These are phyloP conservation scores for Melanitta fusca DNA, from an alignment of 2,797 vertebrate species.

Conservation along the genomic window DNA sequence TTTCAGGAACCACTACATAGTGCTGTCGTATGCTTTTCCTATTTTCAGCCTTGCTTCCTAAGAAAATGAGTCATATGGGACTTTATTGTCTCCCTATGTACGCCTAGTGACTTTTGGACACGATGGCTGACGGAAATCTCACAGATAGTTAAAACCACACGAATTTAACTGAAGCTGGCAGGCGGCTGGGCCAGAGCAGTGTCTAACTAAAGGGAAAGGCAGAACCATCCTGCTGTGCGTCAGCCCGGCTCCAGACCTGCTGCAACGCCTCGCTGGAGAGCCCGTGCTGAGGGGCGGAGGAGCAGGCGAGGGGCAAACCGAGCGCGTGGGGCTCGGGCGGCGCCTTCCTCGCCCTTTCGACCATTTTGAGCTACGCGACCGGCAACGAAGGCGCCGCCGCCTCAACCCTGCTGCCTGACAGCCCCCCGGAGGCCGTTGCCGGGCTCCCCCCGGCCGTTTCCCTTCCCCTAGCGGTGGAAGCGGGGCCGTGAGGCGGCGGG, in stretches of 20 bases:
- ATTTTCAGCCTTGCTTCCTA: background rate
- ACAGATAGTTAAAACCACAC: rapidly evolving
- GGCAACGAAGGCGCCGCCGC: background rate
- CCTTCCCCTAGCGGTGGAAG: too few relatives aligned
- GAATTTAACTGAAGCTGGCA: rapidly evolving
- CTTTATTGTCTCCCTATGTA: background rate
- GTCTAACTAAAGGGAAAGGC: background rate
- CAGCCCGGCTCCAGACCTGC: background rate
- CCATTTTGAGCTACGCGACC: background rate
- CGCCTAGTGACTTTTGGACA: background rate
- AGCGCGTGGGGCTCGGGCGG: background rate
- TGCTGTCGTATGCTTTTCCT: background rate
- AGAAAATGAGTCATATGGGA: background rate
- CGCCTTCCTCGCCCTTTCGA: too few relatives aligned
- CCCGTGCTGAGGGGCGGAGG: background rate
- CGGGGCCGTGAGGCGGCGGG: too few relatives aligned
- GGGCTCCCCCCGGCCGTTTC: too few relatives aligned
- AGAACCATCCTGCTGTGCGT: background rate
- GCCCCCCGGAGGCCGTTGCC: too few relatives aligned
- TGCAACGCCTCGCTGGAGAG: background rate
- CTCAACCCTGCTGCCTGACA: too few relatives aligned
- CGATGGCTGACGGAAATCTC: background rate
- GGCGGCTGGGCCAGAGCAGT: background rate
- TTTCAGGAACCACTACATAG: background rate
- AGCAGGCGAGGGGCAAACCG: rapidly evolving